Conservation (phyloP, 2,113 vertebrate species). For the Ailurus styani region DNA sequence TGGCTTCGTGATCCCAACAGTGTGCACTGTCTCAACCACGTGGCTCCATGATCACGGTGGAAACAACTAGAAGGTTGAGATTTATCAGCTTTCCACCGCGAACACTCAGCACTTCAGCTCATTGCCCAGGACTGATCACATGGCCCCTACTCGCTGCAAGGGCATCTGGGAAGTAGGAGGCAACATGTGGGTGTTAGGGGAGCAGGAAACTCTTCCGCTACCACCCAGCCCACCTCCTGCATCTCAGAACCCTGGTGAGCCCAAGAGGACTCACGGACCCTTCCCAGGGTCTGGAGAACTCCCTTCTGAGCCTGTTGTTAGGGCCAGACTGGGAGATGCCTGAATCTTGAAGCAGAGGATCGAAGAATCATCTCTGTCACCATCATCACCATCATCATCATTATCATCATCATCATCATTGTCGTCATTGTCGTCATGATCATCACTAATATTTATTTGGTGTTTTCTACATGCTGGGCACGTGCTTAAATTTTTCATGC, state of each 20-base stretch:
- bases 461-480: not conserved
- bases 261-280: not conserved
- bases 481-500: not conserved
- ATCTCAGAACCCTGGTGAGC: not conserved
- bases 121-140: not conserved
- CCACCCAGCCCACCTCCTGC: rapidly evolving
- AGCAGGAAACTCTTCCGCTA: not conserved
- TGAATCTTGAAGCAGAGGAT: not conserved
- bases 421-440: not conserved
- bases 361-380: not conserved
- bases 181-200: too few relatives aligned
- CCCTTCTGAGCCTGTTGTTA: too few relatives aligned
- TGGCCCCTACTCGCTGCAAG: not conserved
- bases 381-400: not conserved
- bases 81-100: not conserved
- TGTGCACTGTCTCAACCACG: not conserved
- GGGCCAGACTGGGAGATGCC: too few relatives aligned
- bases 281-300: not conserved
- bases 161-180: not conserved
- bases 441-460: not conserved
- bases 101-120: not conserved
- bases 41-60: not conserved
- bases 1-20: not conserved
- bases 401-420: too few relatives aligned
- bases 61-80: not conserved